These are phyloP conservation scores for Strix uralensis DNA, from an alignment of 2,113 vertebrate species.

Conservation along the genomic window DNA sequence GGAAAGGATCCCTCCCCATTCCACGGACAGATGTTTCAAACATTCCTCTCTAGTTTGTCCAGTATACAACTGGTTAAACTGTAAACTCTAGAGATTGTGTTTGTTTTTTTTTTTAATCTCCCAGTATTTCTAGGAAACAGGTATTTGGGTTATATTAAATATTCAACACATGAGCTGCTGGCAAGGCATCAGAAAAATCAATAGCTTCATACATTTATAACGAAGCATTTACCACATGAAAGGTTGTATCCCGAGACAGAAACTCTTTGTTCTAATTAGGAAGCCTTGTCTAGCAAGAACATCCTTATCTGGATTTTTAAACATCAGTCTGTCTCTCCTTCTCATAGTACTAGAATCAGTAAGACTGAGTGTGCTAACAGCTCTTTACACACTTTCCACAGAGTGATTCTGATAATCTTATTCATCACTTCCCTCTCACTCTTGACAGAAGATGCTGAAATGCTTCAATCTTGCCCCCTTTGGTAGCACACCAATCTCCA, in stretches of 20 bases:
- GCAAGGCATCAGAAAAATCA: slow-evolving; percentile 52
- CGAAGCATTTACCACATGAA: slow-evolving; percentile 34
- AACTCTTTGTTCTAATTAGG: slow-evolving; percentile 4
- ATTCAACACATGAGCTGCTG: slow-evolving; percentile 24
- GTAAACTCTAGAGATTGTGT: not conserved
- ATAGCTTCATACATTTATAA: slow-evolving; percentile 33
- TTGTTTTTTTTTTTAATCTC: not conserved
- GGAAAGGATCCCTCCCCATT: not conserved
- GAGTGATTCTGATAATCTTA: not conserved
- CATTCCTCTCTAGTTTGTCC: not conserved
- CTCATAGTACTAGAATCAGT: rapidly evolving
- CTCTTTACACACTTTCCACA: not conserved
- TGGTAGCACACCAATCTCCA: not conserved
- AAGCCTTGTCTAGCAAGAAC: not conserved
- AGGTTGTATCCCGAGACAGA: slow-evolving; percentile 10
- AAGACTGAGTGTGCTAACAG: rapidly evolving
- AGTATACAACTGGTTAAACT: not conserved
- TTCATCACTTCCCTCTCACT: not conserved
- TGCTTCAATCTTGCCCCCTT: not conserved
- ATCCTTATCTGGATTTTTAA: not conserved
- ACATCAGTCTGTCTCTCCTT: not conserved
- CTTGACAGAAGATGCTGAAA: not conserved
- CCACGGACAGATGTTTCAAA: not conserved
- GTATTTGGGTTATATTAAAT: slow-evolving; percentile 55
- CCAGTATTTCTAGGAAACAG: slow-evolving; percentile 51